Evolutionary conservation across 2,888 invertebrate species (phyloP).

Genomic region (Sesamia inferens): DNA sequence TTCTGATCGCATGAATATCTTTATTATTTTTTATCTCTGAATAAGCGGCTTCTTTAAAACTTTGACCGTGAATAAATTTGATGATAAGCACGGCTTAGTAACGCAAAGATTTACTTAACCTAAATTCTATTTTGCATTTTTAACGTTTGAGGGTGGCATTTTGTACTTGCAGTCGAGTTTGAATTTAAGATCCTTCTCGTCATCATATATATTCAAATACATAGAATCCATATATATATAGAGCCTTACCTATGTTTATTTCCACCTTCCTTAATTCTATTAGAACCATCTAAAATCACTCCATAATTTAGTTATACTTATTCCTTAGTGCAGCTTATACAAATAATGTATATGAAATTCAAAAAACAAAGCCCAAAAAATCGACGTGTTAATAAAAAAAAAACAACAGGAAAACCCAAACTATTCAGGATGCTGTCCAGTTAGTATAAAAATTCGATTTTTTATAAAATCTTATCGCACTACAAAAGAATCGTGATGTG

Average conservation of each 20-base stretch:
- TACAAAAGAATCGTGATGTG: conserved; percentile 85
- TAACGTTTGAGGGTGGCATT: conserved; percentile 26
- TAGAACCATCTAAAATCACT: not conserved
- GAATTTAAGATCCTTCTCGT: conserved; percentile 33
- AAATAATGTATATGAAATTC: not conserved
- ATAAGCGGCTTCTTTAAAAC: conserved; percentile 79
- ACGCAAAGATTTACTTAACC: conserved; percentile 55
- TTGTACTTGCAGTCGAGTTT: conserved; percentile 21
- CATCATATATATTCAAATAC: conserved; percentile 29
- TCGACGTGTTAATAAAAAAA: not conserved
- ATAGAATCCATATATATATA: not conserved
- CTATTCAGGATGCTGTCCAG: conserved; percentile 67
- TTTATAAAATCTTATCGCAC: conserved; percentile 78
- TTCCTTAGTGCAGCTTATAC: not conserved
- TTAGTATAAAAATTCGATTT: conserved; percentile 76
- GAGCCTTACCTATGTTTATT: conserved; percentile 4
- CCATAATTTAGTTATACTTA: not conserved
- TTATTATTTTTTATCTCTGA: conserved; percentile 80
- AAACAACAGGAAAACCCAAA: conserved; percentile 43
- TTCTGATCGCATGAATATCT: conserved; percentile 86
- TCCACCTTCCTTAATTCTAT: not conserved
- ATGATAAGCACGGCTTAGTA: conserved; percentile 64
- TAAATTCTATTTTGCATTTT: conserved; percentile 58
- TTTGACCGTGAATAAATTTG: conserved; percentile 79
- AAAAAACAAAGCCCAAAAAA: not conserved